Evolutionary conservation across 2,113 vertebrate genomes (phyloP).

Genomic region (Puntigrus tetrazona): DNA sequence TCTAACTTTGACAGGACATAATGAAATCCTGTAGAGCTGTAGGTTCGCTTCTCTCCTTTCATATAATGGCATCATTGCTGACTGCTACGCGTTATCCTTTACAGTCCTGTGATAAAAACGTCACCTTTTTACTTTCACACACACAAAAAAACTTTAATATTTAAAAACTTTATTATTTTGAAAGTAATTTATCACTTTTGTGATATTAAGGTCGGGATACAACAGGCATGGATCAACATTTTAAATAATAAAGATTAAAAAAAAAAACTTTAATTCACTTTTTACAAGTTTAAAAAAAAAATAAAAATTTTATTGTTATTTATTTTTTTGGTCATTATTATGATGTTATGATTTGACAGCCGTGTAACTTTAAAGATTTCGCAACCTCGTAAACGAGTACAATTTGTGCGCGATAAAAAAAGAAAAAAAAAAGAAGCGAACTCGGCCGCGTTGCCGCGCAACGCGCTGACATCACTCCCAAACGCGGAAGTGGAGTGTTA

Average conservation of each 20-base stretch:
- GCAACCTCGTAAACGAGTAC: no score
- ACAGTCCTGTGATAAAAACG: background rate
- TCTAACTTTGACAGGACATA: slow-evolving; percentile 37
- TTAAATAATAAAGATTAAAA: no score
- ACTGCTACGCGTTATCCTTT: background rate
- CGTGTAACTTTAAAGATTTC: no score
- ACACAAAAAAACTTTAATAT: background rate
- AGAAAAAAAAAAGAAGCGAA: background rate
- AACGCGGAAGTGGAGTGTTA: slow-evolving; percentile 40
- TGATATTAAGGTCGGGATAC: no score
- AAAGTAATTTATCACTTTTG: no score
- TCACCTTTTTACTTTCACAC: no score
- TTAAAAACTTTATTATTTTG: background rate
- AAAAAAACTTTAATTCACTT: no score
- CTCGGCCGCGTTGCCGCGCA: background rate
- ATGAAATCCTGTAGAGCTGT: background rate
- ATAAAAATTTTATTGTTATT: no score
- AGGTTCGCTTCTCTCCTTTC: background rate
- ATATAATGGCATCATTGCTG: background rate
- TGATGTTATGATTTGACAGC: no score
- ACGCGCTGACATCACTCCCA: slow-evolving; percentile 45
- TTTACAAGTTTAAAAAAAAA: no score
- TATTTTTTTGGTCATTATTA: no score
- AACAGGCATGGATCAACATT: no score
- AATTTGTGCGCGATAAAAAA: background rate